phyloP scores from a whole-genome alignment of 1,140 invertebrate species.

The Drosophila carrolli region DNA sequence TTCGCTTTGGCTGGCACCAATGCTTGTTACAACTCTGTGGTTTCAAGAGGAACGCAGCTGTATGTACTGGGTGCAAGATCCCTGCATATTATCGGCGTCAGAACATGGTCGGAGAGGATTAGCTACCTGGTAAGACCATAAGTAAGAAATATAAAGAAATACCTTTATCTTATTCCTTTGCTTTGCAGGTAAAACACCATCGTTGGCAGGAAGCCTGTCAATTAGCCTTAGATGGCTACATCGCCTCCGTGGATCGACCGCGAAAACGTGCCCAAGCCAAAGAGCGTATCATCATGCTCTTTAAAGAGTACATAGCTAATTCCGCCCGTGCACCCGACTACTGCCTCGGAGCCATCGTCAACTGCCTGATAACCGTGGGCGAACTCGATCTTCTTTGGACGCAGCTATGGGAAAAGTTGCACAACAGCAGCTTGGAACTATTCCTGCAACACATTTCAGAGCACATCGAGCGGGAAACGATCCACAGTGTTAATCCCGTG shows the following conservation, averaged over 20 bases:
- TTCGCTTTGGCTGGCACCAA: conserved; percentile 90
- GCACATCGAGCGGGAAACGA: conserved; percentile 84
- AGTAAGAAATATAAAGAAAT: neutral
- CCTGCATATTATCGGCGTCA: conserved; percentile 91
- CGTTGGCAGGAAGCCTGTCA: conserved; percentile 87
- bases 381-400: conserved; percentile 84
- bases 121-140: conserved; percentile 86
- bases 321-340: conserved; percentile 76
- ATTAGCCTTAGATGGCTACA: conserved; percentile 84
- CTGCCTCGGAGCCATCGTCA: conserved; percentile 75
- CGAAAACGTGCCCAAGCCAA: conserved; percentile 77
- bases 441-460: conserved; percentile 85
- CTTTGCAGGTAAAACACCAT: conserved; percentile 86
- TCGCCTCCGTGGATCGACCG: conserved; percentile 71
- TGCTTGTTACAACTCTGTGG: conserved; percentile 96
- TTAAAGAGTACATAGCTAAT: conserved; percentile 77
- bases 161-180: neutral
- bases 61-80: conserved; percentile 93
- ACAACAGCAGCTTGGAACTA: conserved; percentile 76
- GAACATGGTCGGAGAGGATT: conserved; percentile 93
- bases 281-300: conserved; percentile 78
- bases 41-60: conserved; percentile 92
- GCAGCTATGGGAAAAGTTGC: conserved; percentile 85
- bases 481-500: conserved; percentile 86
- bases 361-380: conserved; percentile 77